Evolutionary conservation across 2,797 vertebrate species (phyloP).

Genomic region (Coilia nasus): DNA sequence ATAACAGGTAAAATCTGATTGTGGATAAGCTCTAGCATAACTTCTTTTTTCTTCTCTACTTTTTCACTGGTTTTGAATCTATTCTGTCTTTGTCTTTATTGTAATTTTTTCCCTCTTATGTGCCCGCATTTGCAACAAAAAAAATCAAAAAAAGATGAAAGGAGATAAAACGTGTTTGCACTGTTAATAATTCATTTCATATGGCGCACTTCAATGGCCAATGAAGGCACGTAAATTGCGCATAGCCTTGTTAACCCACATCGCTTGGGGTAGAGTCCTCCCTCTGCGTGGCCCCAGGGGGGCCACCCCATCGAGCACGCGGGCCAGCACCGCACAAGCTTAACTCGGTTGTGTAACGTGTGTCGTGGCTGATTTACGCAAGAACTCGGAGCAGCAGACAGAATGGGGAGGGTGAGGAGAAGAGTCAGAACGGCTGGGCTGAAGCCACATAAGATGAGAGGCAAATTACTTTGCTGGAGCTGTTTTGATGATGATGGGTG

Average conservation of each 20-base stretch:
- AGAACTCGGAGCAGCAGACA: neutral
- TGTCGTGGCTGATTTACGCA: neutral
- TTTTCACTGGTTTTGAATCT: constrained; percentile 2
- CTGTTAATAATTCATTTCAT: constrained; percentile 51
- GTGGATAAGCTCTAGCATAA: neutral
- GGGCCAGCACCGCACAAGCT: neutral
- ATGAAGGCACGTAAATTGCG: constrained; percentile 37
- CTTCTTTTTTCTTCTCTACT: neutral
- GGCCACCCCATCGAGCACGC: neutral
- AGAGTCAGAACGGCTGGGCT: neutral
- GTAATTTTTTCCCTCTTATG: neutral
- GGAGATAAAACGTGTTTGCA: constrained; percentile 43
- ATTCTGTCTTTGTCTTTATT: neutral
- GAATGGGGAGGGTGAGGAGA: neutral
- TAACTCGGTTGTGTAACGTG: neutral
- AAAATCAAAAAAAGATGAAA: constrained; percentile 43
- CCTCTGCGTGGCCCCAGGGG: constrained; percentile 24
- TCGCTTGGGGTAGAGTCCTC: constrained; percentile 29
- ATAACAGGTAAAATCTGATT: constrained; percentile 7
- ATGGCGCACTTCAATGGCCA: constrained; percentile 47
- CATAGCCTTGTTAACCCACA: constrained; percentile 36
- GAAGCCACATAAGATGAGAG: no score
- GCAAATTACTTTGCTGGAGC: no score
- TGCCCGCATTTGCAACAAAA: constrained; percentile 14
- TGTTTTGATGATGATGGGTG: neutral